Conservation (phyloP, 2,797 vertebrate genomes). For the Acrocephalus scirpaceus region DNA sequence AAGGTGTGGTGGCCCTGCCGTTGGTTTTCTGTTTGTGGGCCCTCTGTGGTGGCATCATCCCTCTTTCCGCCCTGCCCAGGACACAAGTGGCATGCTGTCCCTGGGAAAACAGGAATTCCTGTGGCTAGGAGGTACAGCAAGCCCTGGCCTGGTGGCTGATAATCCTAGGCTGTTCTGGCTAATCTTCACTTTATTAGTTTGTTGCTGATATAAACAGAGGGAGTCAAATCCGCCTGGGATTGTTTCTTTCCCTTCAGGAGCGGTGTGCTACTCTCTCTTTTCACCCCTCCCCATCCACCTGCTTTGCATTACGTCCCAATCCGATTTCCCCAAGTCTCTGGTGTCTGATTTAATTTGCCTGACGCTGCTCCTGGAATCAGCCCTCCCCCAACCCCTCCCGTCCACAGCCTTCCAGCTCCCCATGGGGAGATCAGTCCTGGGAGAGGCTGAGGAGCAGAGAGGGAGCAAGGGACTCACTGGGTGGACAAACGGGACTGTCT, state of each 20-base stretch:
- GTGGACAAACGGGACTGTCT: background rate
- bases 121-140: background rate
- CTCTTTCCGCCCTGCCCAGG: background rate
- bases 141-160: background rate
- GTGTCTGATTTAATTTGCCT: slow-evolving; percentile 83
- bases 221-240: slow-evolving; percentile 31
- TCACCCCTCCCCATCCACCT: slow-evolving; percentile 71
- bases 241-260: slow-evolving; percentile 53
- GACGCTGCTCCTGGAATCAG: slow-evolving; percentile 75
- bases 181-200: slow-evolving; percentile 46
- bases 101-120: background rate
- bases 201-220: slow-evolving; percentile 52
- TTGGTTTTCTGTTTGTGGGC: background rate
- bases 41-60: background rate
- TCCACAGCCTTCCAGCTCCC: slow-evolving; percentile 59
- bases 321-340: slow-evolving; percentile 89
- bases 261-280: slow-evolving; percentile 61
- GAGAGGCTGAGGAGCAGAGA: slow-evolving; percentile 65
- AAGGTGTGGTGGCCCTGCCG: background rate
- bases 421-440: slow-evolving; percentile 70
- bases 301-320: slow-evolving; percentile 80
- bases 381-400: slow-evolving; percentile 75
- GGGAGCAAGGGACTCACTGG: background rate
- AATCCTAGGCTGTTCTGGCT: slow-evolving; percentile 30
- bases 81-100: background rate